Conservation (phyloP, 2,797 vertebrate genomes). For the Peromyscus melanophrys region DNA sequence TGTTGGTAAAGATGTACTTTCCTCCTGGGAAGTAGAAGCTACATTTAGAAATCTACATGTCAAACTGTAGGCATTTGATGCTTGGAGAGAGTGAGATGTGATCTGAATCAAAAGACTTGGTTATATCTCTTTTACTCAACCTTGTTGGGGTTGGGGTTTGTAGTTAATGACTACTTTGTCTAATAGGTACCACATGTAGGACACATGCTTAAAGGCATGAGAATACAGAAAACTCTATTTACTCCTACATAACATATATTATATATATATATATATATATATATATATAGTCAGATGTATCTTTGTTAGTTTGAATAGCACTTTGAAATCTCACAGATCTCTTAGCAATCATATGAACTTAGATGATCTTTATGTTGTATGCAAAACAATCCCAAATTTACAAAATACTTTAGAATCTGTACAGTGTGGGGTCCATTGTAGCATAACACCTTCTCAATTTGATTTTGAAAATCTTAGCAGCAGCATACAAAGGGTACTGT, state of each 20-base stretch:
- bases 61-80: background rate
- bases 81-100: background rate
- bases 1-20: slow-evolving; percentile 82
- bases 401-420: slow-evolving; percentile 7
- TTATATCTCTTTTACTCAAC: slow-evolving; percentile 10
- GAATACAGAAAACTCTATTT: background rate
- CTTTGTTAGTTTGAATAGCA: slow-evolving; percentile 16
- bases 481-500: background rate
- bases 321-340: slow-evolving; percentile 48
- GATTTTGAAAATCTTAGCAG: background rate
- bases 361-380: background rate
- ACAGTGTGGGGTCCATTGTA: background rate
- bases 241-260: background rate
- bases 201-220: background rate
- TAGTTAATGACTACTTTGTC: background rate
- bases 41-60: slow-evolving; percentile 5
- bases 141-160: background rate
- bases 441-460: background rate
- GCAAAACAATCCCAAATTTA: background rate
- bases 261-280: background rate
- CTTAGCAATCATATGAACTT: background rate
- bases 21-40: slow-evolving; percentile 77
- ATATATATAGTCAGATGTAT: background rate
- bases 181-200: background rate
- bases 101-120: background rate